A percentile compares a stretch with the other conserved stretches of the same genome.
phyloP scores from a whole-genome alignment of 2,888 invertebrate species.

The Glyphotaelius pellucidus region DNA sequence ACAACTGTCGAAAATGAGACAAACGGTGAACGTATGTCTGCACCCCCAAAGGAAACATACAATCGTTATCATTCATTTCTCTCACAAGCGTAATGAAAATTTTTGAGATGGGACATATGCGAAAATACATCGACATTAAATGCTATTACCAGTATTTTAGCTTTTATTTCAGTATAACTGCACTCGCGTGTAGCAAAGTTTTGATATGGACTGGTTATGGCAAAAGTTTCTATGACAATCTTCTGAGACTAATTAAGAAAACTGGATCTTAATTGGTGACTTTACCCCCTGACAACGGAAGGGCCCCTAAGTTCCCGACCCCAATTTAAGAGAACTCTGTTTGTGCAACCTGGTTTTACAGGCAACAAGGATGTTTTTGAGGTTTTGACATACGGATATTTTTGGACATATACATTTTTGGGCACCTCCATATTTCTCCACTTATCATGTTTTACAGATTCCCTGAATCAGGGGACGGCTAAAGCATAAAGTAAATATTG shows the following conservation, averaged over 20 bases:
- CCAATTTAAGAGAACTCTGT: neutral
- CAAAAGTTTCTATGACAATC: neutral
- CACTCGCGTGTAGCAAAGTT: neutral
- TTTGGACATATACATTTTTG: neutral
- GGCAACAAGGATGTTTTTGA: neutral
- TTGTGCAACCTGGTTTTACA: neutral
- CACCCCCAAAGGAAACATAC: too few relatives aligned
- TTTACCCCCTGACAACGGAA: neutral
- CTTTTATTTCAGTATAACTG: neutral
- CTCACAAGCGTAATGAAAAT: too few relatives aligned
- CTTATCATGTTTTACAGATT: neutral
- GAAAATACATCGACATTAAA: neutral
- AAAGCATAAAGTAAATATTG: neutral
- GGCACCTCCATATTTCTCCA: neutral
- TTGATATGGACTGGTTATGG: neutral
- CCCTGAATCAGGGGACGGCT: neutral
- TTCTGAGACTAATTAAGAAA: neutral
- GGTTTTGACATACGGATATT: neutral
- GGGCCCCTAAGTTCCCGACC: neutral
- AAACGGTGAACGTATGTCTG: too few relatives aligned
- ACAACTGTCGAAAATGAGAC: too few relatives aligned
- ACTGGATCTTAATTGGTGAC: neutral
- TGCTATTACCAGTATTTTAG: neutral
- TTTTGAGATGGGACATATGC: too few relatives aligned
- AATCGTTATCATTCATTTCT: too few relatives aligned